These are phyloP conservation scores for Tribolium freemani DNA, from an alignment of 2,888 invertebrate species.

Conservation along the genomic window DNA sequence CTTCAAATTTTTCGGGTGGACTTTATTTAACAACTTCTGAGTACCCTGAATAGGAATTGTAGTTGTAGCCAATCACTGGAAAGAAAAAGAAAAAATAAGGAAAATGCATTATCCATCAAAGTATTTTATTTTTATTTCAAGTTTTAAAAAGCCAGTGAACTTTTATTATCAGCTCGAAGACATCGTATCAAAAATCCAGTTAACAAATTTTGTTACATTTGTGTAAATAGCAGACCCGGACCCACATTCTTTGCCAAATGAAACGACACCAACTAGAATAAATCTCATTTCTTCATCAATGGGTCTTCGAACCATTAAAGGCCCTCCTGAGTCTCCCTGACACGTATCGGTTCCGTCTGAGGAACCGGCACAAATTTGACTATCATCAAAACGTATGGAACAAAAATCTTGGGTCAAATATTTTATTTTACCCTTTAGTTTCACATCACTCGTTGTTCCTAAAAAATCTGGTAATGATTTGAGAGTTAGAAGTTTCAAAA, in stretches of 20 bases:
- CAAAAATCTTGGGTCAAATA: constrained; percentile 72
- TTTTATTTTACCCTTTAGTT: constrained; percentile 74
- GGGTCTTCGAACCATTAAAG: constrained; percentile 72
- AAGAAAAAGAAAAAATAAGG: too few relatives aligned
- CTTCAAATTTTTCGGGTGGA: too few relatives aligned
- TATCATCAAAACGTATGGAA: constrained; percentile 25
- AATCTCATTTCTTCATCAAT: constrained; percentile 18
- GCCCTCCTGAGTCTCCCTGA: constrained; percentile 82
- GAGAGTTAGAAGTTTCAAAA: background rate
- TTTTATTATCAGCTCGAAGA: background rate
- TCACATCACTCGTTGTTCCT: constrained; percentile 65
- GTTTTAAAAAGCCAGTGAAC: too few relatives aligned
- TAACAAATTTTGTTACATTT: constrained; percentile 65
- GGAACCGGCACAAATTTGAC: constrained; percentile 80
- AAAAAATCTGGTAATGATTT: background rate
- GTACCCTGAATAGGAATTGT: too few relatives aligned
- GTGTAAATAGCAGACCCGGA: constrained; percentile 72
- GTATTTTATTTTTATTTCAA: too few relatives aligned
- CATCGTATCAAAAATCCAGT: constrained; percentile 71
- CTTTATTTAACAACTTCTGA: too few relatives aligned
- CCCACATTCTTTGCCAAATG: constrained; percentile 69
- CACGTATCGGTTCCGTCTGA: constrained; percentile 77
- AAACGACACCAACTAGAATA: constrained; percentile 69
- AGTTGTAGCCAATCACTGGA: too few relatives aligned
- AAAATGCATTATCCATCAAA: too few relatives aligned